Percentiles rank a stretch among this genome's conserved stretches.
Conservation (phyloP, 2,888 invertebrate genomes). For the Dysmachus trigonus region DNA sequence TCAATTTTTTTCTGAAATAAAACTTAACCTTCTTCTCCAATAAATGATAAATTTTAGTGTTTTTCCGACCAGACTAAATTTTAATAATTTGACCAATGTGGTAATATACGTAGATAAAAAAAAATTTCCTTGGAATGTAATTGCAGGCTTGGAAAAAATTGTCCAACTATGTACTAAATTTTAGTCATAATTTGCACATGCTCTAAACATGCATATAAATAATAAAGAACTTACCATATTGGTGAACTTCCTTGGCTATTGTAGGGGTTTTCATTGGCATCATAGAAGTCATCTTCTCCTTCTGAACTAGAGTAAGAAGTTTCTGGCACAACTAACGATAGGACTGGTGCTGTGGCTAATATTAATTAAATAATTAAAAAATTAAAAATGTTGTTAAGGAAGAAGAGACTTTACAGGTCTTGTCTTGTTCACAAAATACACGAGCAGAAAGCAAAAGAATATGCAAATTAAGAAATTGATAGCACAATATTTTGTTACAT, state of each 20-base stretch:
- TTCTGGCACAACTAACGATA: slow-evolving; percentile 76
- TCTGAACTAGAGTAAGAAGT: slow-evolving; percentile 98
- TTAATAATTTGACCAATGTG: no score
- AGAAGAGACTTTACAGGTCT: not conserved
- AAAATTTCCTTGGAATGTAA: not conserved
- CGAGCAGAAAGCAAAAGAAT: not conserved
- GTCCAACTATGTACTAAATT: no score
- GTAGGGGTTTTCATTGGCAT: slow-evolving; percentile 81
- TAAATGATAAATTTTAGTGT: no score
- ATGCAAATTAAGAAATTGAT: no score
- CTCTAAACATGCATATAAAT: not conserved
- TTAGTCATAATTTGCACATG: not conserved
- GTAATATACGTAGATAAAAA: no score
- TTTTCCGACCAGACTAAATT: no score
- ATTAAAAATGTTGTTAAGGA: not conserved
- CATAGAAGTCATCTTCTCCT: slow-evolving; percentile 93
- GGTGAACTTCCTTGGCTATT: slow-evolving; percentile 64
- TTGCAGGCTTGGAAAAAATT: not conserved
- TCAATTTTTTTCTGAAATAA: no score
- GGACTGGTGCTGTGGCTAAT: slow-evolving; percentile 58
- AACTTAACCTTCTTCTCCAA: no score
- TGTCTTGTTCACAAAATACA: not conserved
- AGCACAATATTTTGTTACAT: no score
- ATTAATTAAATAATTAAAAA: not conserved
- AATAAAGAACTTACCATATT: slow-evolving; percentile 60